These are phyloP conservation scores for Synanthedon andrenaeformis DNA, from an alignment of 2,888 invertebrate genomes.

Conservation along the genomic window DNA sequence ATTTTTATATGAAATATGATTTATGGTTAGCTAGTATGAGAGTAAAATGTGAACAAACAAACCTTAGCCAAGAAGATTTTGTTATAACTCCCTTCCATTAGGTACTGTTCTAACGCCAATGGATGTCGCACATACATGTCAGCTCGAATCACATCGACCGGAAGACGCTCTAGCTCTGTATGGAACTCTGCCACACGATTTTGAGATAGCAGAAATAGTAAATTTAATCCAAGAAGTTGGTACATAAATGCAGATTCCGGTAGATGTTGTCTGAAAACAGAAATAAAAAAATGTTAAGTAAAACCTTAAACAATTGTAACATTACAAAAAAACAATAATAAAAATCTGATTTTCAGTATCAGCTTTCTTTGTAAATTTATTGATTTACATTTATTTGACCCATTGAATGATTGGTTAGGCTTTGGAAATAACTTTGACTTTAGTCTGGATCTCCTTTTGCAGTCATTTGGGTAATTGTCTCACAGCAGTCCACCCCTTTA, in stretches of 20 bases:
- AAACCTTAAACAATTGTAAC: not conserved
- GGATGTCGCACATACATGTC: constrained; percentile 96
- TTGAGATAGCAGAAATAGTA: constrained; percentile 92
- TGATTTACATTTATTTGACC: no score
- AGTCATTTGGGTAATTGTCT: no score
- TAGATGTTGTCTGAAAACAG: constrained; percentile 71
- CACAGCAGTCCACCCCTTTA: no score
- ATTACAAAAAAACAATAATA: constrained; percentile 1
- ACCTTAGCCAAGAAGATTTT: constrained; percentile 93
- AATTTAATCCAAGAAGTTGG: constrained; percentile 93
- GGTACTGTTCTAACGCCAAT: constrained; percentile 94
- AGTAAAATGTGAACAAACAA: not conserved
- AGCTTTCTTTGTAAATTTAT: not conserved
- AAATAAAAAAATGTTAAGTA: not conserved
- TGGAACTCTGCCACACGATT: constrained; percentile 99
- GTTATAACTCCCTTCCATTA: constrained; percentile 99
- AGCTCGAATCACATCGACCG: constrained; percentile 89
- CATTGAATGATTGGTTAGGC: no score
- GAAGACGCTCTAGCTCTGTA: constrained; percentile 93
- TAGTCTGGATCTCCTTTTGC: no score
- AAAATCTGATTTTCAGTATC: not conserved
- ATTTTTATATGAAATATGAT: no score
- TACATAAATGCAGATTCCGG: constrained; percentile 95
- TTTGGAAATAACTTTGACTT: no score
- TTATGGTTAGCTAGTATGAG: no score